A percentile compares a stretch with the other conserved stretches of the same genome.
Conservation (phyloP, 2,888 invertebrate genomes). For the Hololepta plana region DNA sequence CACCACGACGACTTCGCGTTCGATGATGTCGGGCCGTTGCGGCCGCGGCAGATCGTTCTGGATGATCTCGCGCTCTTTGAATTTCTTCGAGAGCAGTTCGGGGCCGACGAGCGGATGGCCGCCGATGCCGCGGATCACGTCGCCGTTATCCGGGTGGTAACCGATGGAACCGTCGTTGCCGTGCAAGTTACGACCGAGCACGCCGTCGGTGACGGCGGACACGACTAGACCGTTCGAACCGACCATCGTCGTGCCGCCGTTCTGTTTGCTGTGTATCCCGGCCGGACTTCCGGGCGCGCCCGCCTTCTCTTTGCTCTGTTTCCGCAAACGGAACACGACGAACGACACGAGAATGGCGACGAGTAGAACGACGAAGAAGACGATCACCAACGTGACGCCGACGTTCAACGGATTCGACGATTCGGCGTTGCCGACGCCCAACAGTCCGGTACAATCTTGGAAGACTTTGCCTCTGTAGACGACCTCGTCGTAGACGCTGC, state of each 20-base stretch:
- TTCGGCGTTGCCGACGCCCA: constrained; percentile 58
- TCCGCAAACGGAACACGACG: constrained; percentile 75
- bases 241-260: constrained; percentile 46
- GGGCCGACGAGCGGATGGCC: constrained; percentile 68
- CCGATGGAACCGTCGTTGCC: constrained; percentile 48
- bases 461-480: constrained; percentile 52
- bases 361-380: constrained; percentile 79
- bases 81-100: constrained; percentile 74
- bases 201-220: constrained; percentile 46
- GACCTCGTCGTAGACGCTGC: constrained; percentile 59
- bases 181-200: constrained; percentile 49
- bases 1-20: constrained; percentile 54
- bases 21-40: constrained; percentile 86
- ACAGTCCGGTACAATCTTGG: constrained; percentile 55
- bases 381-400: constrained; percentile 83
- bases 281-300: constrained; percentile 45
- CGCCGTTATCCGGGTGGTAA: constrained; percentile 55
- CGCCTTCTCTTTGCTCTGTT: constrained; percentile 73
- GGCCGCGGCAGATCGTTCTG: constrained; percentile 53
- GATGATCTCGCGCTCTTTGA: constrained; percentile 69
- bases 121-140: constrained; percentile 55
- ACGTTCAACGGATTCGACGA: constrained; percentile 78
- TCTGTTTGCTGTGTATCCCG: constrained; percentile 63
- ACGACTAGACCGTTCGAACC: constrained; percentile 45
- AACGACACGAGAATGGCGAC: constrained; percentile 82